Percentiles rank a stretch among this genome's conserved stretches.
These are phyloP conservation scores for Seira ritae DNA, from an alignment of 2,888 invertebrate species.

Conservation along the genomic window DNA sequence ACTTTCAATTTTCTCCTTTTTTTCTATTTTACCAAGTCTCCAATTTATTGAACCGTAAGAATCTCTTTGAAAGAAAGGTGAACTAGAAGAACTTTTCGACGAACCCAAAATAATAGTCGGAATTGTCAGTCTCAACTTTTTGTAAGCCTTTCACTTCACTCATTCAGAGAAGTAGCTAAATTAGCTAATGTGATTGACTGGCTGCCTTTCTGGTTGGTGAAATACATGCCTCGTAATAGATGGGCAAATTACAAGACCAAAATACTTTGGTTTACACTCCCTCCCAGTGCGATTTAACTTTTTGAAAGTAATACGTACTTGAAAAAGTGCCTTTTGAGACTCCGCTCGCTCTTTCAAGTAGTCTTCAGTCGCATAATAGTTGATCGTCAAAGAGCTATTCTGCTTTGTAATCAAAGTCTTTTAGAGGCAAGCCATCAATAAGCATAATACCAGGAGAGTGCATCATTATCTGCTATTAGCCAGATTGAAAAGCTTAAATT, in stretches of 20 bases:
- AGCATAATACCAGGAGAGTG: not conserved
- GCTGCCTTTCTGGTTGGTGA: not conserved
- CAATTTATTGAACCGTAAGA: too few species aligned
- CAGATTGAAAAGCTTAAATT: not conserved
- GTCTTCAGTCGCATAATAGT: not conserved
- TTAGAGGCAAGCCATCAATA: not conserved
- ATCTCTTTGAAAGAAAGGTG: too few species aligned
- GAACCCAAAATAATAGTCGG: too few species aligned
- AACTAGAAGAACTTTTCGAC: not conserved
- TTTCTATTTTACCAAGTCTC: too few species aligned
- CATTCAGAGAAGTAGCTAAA: not conserved
- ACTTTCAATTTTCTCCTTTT: too few species aligned
- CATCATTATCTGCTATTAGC: not conserved
- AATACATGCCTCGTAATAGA: not conserved
- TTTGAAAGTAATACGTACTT: not conserved
- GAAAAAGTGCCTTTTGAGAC: not conserved
- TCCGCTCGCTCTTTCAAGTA: not conserved
- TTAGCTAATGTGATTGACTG: not conserved
- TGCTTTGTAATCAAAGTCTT: constrained; percentile 3
- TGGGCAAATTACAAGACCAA: not conserved
- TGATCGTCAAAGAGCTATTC: not conserved
- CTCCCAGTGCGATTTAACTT: not conserved
- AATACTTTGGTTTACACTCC: not conserved
- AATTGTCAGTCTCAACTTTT: not conserved
- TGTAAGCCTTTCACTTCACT: not conserved